phyloP scores from a whole-genome alignment of 2,797 vertebrate genomes.

The Mastacembelus armatus region DNA sequence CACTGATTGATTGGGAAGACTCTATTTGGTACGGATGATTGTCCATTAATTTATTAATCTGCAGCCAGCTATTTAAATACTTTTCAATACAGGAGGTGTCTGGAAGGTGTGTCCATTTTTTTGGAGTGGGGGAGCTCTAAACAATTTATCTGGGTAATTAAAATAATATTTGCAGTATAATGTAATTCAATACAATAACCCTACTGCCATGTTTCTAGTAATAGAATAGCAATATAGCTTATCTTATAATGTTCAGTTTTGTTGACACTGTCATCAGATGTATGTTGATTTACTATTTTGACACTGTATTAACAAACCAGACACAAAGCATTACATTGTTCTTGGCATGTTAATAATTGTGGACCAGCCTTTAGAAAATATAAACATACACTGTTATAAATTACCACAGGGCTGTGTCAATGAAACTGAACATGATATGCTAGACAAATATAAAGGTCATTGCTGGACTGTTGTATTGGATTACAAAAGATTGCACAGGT shows the following conservation, averaged over 20 bases:
- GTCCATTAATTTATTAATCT: background rate
- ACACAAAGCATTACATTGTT: slow-evolving; percentile 5
- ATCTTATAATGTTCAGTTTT: background rate
- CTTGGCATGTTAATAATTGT: slow-evolving; percentile 18
- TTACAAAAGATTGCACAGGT: background rate
- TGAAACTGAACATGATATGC: slow-evolving; percentile 2
- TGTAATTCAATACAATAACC: background rate
- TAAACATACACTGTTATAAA: slow-evolving; percentile 17
- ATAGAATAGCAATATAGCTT: background rate
- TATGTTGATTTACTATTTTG: slow-evolving; percentile 5
- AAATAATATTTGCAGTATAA: background rate
- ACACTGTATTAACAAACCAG: slow-evolving; percentile 25
- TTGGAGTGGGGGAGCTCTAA: background rate
- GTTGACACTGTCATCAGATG: slow-evolving; percentile 11
- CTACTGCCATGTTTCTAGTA: background rate
- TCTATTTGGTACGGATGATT: background rate
- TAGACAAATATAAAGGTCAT: background rate
- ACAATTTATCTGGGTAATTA: background rate
- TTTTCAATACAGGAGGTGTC: background rate
- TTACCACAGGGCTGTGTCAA: slow-evolving; percentile 1
- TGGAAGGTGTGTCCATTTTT: slow-evolving; percentile 1
- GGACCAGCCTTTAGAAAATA: no score
- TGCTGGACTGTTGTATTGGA: background rate
- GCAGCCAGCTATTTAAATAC: no score
- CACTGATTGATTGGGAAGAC: background rate